These are phyloP conservation scores for Heliconius ethilla DNA, from an alignment of 2,888 invertebrate species.

Conservation along the genomic window DNA sequence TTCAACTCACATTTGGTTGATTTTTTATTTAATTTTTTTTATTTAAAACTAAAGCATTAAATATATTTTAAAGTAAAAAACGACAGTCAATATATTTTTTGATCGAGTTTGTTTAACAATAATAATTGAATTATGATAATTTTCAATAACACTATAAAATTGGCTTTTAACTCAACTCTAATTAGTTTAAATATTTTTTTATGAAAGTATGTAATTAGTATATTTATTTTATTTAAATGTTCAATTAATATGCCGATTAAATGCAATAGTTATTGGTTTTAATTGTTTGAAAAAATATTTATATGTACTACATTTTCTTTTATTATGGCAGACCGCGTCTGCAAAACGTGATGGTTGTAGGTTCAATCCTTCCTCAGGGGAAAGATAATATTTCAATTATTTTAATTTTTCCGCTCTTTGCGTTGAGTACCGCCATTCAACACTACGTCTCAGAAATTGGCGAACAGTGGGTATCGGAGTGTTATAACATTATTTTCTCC, in stretches of 20 bases:
- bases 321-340: background rate
- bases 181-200: background rate
- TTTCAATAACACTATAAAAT: constrained; percentile 2
- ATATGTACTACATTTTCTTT: background rate
- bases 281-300: too few species aligned
- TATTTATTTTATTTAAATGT: background rate
- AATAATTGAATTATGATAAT: background rate
- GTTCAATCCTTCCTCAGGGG: background rate
- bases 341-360: background rate
- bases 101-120: background rate
- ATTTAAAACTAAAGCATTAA: background rate
- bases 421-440: background rate
- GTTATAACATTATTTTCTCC: background rate
- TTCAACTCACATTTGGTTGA: background rate
- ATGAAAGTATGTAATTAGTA: background rate
- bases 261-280: too few species aligned
- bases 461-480: background rate
- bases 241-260: too few species aligned
- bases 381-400: background rate
- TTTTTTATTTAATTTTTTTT: background rate
- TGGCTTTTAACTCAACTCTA: background rate
- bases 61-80: background rate
- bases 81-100: background rate
- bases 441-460: background rate
- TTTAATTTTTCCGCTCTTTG: background rate